phyloP scores from a whole-genome alignment of 35 echinoderm and acorn worm species.

The Lytechinus pictus region DNA sequence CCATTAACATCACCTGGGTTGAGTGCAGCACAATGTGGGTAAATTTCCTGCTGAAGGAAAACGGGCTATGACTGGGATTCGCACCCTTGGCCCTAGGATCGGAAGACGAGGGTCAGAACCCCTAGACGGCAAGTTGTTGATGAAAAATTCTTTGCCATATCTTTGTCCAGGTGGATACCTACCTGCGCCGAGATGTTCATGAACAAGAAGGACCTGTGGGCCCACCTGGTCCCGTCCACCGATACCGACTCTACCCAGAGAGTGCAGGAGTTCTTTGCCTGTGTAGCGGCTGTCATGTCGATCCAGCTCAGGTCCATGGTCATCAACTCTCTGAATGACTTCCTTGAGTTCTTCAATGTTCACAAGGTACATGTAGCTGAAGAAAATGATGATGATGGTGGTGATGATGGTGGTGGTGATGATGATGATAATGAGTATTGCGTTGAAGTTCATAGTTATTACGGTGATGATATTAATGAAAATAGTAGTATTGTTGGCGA shows the following conservation, averaged over 20 bases:
- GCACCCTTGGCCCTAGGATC: no score
- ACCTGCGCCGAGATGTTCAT: conserved; percentile 94
- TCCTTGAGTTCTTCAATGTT: conserved; percentile 89
- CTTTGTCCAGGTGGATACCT: conserved; percentile 79
- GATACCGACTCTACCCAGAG: conserved; percentile 82
- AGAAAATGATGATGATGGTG: neutral
- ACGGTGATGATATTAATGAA: neutral
- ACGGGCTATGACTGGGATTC: no score
- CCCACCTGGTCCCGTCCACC: conserved; percentile 67
- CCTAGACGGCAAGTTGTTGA: neutral
- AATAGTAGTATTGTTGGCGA: neutral
- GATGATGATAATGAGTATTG: neutral
- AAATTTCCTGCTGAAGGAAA: no score
- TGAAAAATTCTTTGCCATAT: neutral
- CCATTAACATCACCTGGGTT: no score
- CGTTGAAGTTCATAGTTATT: neutral
- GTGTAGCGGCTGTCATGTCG: conserved; percentile 91
- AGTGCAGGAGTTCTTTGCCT: conserved; percentile 94
- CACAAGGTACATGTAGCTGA: conserved; percentile 63
- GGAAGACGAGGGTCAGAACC: no score
- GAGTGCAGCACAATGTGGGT: no score
- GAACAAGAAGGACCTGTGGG: conserved; percentile 81
- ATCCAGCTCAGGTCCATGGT: conserved; percentile 98
- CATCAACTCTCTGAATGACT: conserved; percentile 87
- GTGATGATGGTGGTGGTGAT: neutral